A percentile compares a stretch with the other conserved stretches of the same genome.
phyloP scores from a whole-genome alignment of 2,113 vertebrate genomes.

The Syngnathus floridae region DNA sequence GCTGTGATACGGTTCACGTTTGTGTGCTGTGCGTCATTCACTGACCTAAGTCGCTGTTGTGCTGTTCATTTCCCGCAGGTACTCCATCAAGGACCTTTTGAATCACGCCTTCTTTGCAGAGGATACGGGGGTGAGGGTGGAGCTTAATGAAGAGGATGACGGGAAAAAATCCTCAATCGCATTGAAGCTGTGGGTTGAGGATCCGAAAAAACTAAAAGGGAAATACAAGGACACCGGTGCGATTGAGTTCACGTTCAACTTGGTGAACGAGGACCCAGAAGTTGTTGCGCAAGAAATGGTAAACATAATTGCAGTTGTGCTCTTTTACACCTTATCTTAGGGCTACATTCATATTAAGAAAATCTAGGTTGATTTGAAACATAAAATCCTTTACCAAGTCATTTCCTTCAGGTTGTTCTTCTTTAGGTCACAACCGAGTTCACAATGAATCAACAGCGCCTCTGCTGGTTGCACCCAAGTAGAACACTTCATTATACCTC shows the following conservation, averaged over 20 bases:
- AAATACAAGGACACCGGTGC: constrained; percentile 97
- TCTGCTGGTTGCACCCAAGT: neutral
- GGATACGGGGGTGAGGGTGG: constrained; percentile 95
- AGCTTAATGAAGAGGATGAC: constrained; percentile 95
- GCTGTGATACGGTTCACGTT: constrained; percentile 18
- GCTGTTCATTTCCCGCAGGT: constrained; percentile 72
- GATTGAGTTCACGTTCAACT: constrained; percentile 94
- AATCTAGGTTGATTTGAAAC: too few relatives aligned
- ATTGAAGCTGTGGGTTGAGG: constrained; percentile 96
- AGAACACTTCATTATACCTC: neutral
- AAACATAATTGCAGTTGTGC: constrained; percentile 22
- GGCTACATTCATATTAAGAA: too few relatives aligned
- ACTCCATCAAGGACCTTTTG: constrained; percentile 94
- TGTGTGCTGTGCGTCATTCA: constrained; percentile 22
- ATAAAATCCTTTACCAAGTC: too few relatives aligned
- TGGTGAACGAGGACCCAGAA: constrained; percentile 89
- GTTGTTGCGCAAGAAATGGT: constrained; percentile 99
- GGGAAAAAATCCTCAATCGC: constrained; percentile 89
- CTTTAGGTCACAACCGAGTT: neutral
- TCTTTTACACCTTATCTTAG: too few relatives aligned
- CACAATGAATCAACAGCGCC: neutral
- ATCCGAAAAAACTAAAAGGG: constrained; percentile 95
- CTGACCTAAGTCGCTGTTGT: constrained; percentile 17
- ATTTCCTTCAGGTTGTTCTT: too few relatives aligned
- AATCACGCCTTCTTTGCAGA: constrained; percentile 98